These are phyloP conservation scores for Illadopsis cleaveri DNA, from an alignment of 2,113 vertebrate genomes.

Conservation along the genomic window DNA sequence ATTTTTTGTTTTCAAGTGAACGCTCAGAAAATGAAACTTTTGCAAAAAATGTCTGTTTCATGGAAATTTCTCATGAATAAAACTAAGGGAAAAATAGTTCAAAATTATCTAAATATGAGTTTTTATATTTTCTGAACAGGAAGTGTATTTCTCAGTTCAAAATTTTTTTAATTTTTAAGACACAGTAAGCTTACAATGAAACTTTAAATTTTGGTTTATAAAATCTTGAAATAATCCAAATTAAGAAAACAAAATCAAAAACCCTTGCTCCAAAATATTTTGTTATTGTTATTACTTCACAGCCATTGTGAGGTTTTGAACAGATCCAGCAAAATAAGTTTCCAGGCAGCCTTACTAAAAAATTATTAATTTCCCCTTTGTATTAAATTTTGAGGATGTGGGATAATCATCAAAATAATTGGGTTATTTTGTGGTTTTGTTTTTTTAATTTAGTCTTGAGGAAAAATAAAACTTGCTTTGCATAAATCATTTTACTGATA, in stretches of 20 bases:
- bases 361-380: neutral
- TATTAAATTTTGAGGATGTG: neutral
- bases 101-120: neutral
- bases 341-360: neutral
- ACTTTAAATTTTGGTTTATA: neutral
- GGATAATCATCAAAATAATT: neutral
- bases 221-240: neutral
- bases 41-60: neutral
- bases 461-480: neutral
- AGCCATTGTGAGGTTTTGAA: neutral
- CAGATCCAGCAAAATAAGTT: neutral
- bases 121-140: neutral
- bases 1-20: neutral
- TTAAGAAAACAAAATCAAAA: neutral
- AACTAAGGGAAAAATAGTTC: neutral
- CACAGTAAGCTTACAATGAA: neutral
- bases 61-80: neutral
- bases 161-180: neutral
- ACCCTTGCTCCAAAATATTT: neutral
- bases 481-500: neutral
- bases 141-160: neutral
- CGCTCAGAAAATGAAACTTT: neutral
- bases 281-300: neutral
- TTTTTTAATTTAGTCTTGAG: neutral
- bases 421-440: neutral